These are phyloP conservation scores for Muschampia plurimacula DNA, from an alignment of 2,888 invertebrate genomes.

Conservation along the genomic window DNA sequence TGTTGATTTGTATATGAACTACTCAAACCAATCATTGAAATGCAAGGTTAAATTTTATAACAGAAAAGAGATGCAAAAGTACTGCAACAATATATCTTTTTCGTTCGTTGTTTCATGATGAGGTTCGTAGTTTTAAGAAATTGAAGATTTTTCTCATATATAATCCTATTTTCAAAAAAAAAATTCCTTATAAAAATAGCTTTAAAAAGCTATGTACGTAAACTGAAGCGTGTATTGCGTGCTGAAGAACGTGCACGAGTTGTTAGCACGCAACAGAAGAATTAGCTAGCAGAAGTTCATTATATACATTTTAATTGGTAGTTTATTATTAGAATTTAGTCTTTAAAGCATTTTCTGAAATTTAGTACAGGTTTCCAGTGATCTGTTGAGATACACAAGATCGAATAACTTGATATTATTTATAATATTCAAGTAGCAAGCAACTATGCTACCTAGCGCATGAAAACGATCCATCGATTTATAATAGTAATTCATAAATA, in stretches of 20 bases:
- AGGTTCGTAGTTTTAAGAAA: background rate
- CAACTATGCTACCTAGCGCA: too few relatives aligned
- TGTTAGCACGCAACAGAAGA: background rate
- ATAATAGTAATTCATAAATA: too few relatives aligned
- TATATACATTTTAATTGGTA: background rate
- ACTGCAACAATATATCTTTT: background rate
- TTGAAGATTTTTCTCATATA: background rate
- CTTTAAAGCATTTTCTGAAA: background rate
- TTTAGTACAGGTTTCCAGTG: slow-evolving; percentile 3
- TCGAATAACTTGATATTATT: background rate
- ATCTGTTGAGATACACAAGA: background rate
- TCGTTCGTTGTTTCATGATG: background rate
- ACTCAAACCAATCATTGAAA: slow-evolving; percentile 4
- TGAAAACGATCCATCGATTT: too few relatives aligned
- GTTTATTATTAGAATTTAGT: background rate
- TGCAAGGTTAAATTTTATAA: background rate
- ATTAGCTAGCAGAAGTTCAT: slow-evolving; percentile 1
- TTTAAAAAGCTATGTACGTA: too few relatives aligned
- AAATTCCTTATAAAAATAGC: background rate
- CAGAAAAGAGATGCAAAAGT: background rate
- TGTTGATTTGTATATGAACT: background rate
- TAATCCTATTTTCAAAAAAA: background rate
- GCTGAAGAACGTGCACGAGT: background rate
- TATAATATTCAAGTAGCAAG: background rate
- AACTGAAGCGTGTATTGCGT: slow-evolving; percentile 5